A percentile compares a stretch with the other conserved stretches of the same genome.
These are phyloP conservation scores for Picathartes gymnocephalus DNA, from an alignment of 2,113 vertebrate species.

Conservation along the genomic window DNA sequence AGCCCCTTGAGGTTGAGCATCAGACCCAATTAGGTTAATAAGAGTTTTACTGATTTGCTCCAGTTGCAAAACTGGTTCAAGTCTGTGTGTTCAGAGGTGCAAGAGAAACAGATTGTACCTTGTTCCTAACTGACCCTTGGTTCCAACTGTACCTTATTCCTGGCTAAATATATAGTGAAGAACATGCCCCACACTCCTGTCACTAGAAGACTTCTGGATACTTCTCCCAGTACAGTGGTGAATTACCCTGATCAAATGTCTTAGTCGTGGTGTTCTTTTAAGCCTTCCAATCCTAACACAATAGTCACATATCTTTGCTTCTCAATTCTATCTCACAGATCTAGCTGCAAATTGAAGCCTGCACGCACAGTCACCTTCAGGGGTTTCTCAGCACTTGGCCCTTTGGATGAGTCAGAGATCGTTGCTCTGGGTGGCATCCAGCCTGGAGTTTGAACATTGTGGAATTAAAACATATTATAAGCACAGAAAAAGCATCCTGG, in stretches of 20 bases:
- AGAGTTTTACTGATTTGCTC: neutral
- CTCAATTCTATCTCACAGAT: neutral
- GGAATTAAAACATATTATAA: neutral
- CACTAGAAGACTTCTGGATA: neutral
- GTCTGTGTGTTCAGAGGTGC: neutral
- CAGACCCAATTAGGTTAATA: neutral
- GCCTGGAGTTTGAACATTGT: neutral
- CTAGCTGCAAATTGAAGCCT: neutral
- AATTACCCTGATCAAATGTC: neutral
- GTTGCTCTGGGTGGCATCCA: neutral
- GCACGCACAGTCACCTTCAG: neutral
- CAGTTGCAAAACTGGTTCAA: neutral
- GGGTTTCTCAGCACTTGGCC: neutral
- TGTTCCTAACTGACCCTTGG: neutral
- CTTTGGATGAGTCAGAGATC: neutral
- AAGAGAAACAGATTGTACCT: neutral
- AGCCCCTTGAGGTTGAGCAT: neutral
- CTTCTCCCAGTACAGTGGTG: neutral
- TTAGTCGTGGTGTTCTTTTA: neutral
- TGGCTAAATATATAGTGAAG: neutral
- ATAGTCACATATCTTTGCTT: neutral
- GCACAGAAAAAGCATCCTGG: neutral
- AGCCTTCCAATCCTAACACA: neutral
- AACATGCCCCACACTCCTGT: neutral
- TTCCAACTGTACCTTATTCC: neutral